Evolutionary conservation across 2,888 invertebrate genomes (phyloP), one percentile per base, ranked within the genome.

Genomic region (Alentia gelatinosa): DNA sequence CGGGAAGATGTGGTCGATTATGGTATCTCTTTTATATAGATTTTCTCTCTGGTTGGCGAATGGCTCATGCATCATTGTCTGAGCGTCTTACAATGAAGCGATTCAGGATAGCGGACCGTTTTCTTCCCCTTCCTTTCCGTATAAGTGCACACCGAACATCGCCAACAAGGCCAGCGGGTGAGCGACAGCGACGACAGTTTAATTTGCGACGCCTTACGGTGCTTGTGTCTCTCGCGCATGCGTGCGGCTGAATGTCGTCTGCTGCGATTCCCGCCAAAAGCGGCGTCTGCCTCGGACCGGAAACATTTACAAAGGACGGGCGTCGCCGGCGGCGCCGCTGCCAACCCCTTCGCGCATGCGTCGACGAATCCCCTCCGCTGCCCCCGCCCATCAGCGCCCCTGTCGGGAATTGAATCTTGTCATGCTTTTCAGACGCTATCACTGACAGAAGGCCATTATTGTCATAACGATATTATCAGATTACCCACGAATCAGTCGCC

Each of bases 371-470:
- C n/a, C 33, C 33, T 74, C 74, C 74, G 12, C 30, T 74, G 26
- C 68, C 68, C 68, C 56, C 3, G n/a, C 56, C 5, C 56, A n/a
- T n/a, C 56, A 56, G 56, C 56, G n/a, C n/a, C n/a, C 33, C 68
- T 4, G 68, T 39, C 7, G 83, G 83, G 83, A 19, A 83, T 83
- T 39, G 40, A 40, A 40, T 83, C 86, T 50, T 47, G 86, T 42
- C 86, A 47, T 23, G 86, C 47, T 47, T 30, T 42, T n/a, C 47
- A 47, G 42, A 47, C 79, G 86, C 12, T 86, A 86, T 86, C 86
- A 47, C 26, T 42, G 86, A 86, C 86, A 47, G 86, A 86, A 42
- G 35, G 86, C 50, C 47, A 86, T 86, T 86, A 86, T 86, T 86
- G 86, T 47, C 86, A 86, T 50, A 86, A 50, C 47, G 42, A 33